Base-by-base conservation (phyloP, 2,888 invertebrate genomes). In the Atrina japonica region DNA sequence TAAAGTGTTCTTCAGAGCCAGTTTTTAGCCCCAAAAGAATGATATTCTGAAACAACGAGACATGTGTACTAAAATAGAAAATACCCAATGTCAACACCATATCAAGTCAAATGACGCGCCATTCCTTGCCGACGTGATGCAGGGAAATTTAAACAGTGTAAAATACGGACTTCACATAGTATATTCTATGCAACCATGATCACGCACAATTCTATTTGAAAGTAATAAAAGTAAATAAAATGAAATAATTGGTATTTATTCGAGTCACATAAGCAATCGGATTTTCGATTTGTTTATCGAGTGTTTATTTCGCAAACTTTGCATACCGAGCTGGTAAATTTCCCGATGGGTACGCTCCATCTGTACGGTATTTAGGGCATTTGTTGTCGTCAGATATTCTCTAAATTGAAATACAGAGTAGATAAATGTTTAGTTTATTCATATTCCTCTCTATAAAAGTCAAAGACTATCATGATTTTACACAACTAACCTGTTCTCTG, bases 71-170 rank as follows among this genome's bases (percentile, higher is more conserved):
- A n/a, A n/a, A n/a, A n/a, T n/a, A n/a, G 35, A 11, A 7, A 35
- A 35, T 7, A 7, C 35, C 35, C 5, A 35, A 7, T 35, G 11
- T 35, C 35, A 35, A 35, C 35, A 41, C 21, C 43, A 59, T 21
- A 56, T 35, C 35, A 70, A 77, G 60, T 82, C 77, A 81, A 86
- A 86, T 81, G 77, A 77, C 83, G 79, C 86, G 86, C 86, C 86
- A 86, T 82, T 81, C 61, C 72, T 73, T 68, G 64, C 76, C 70
- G 61, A 75, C 71, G 64, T 58, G 66, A 81, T 83, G 82, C 86
- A 82, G 86, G 86, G 86, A 86, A 86, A 86, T 86, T 86, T 83
- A 78, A 86, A 86, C 78, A 18, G 30, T 14, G 40, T 40, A 40
- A 56, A 40, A 35, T 56, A 56, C 25, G 11, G 11, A 11, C 6